Evolutionary conservation across 1,140 invertebrate species (phyloP).

Genomic region (Adelges cooleyi): DNA sequence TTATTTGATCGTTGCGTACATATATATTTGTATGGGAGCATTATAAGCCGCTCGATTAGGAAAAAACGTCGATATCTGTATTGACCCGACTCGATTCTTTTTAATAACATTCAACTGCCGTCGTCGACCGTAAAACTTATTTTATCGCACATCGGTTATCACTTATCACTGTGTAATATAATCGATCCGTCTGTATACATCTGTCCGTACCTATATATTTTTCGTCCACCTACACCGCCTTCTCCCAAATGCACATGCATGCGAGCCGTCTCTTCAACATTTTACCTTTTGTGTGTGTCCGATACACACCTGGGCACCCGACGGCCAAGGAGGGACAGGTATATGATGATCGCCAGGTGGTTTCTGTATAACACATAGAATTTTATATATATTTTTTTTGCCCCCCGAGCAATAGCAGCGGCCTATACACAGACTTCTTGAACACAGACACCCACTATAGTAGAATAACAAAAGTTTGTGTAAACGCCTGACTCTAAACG

Average conservation of each 20-base stretch:
- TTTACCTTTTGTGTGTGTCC: conserved; percentile 21
- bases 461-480: conserved; percentile 4
- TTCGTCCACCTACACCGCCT: conserved; percentile 26
- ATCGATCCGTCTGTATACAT: not conserved
- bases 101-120: too few species aligned
- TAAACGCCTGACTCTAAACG: not conserved
- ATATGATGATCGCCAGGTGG: conserved; percentile 28
- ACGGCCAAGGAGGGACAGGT: not conserved
- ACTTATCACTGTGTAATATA: too few species aligned
- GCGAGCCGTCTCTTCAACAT: not conserved
- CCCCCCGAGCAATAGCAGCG: too few species aligned
- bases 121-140: conserved; percentile 1
- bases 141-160: not conserved
- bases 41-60: too few species aligned
- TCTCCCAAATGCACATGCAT: too few species aligned
- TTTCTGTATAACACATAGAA: conserved; percentile 7
- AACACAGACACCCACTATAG: too few species aligned
- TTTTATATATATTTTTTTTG: too few species aligned
- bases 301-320: conserved; percentile 2
- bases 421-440: too few species aligned
- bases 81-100: too few species aligned
- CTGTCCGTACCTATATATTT: not conserved
- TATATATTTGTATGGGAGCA: too few species aligned
- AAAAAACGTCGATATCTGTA: too few species aligned
- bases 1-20: too few species aligned